phyloP scores from a whole-genome alignment of 2,797 vertebrate species.

The Coregonus sp. region DNA sequence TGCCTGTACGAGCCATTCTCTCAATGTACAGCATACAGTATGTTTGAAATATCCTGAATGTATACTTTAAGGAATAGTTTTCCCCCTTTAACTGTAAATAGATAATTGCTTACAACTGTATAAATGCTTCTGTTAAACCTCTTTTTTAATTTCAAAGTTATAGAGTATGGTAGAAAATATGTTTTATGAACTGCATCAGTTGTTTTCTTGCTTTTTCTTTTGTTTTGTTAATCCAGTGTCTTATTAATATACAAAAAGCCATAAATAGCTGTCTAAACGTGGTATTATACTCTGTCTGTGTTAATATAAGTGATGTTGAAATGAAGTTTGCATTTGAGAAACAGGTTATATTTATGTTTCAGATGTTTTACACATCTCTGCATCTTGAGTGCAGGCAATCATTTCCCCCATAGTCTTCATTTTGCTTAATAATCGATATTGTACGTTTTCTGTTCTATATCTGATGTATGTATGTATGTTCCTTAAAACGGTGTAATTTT shows the following conservation, averaged over 20 bases:
- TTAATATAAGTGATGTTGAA: slow-evolving; percentile 45
- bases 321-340: slow-evolving; percentile 44
- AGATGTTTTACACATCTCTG: slow-evolving; percentile 46
- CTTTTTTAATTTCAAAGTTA: slow-evolving; percentile 69
- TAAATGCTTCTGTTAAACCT: slow-evolving; percentile 72
- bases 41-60: slow-evolving; percentile 78
- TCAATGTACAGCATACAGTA: slow-evolving; percentile 58
- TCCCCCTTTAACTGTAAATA: slow-evolving; percentile 80
- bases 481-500: slow-evolving; percentile 40
- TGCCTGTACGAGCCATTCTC: slow-evolving; percentile 62
- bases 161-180: slow-evolving; percentile 48
- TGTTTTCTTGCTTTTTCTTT: slow-evolving; percentile 41
- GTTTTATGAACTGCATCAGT: slow-evolving; percentile 59
- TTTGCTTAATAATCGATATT: slow-evolving; percentile 41
- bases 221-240: slow-evolving; percentile 41
- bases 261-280: slow-evolving; percentile 44
- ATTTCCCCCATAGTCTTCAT: slow-evolving; percentile 42
- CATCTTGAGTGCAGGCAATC: slow-evolving; percentile 12
- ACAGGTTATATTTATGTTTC: slow-evolving; percentile 48
- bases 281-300: slow-evolving; percentile 49
- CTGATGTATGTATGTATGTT: slow-evolving; percentile 31
- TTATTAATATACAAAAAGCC: slow-evolving; percentile 57
- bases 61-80: slow-evolving; percentile 73
- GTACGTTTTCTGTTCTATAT: slow-evolving; percentile 65
- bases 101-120: slow-evolving; percentile 73